Base-by-base conservation (phyloP, 2,113 vertebrate species). In the Myotis lucifugus region DNA sequence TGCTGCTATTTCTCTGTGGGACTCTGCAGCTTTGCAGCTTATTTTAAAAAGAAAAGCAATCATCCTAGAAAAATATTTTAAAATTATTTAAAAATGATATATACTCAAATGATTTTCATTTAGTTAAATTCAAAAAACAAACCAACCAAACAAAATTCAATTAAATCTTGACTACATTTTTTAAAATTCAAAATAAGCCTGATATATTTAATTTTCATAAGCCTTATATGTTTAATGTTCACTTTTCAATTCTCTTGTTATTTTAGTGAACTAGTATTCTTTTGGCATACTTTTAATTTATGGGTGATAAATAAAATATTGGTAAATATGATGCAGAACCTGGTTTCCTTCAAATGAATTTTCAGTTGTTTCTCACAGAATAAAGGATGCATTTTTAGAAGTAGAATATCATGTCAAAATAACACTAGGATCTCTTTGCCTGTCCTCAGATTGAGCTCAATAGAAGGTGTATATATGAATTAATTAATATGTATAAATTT, bases 41-140 rank as follows among this genome's bases (percentile, higher is more conserved):
- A 97, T 98, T 98, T 98, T 91, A 91, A 97, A 97, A 98, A 97
- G 97, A 97, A 98, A 98, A 97, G 0, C 96, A 96, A 97, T 95
- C 37, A 25, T 94, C 56, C 59, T 97, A 46, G 93, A 97, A 97
- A 97, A 97, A 92, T 91, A 97, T 96, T 97, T 97, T 96, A 81
- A 95, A 97, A 95, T 95, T 77, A 95, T 84, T 94, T 95, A 96
- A 88, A 95, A 96, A 97, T 77, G 85, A 93, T 66, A 95, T 94
- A 92, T 96, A 48, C 61, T 48, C 93, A 96, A 98, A 97, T 98
- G 93, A 97, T 96, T 97, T 85, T 95, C 92, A 96, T 95, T 97
- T 97, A 97, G 96, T 27, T 95, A 66, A 88, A 77, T 91, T 86
- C 54, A 4, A 72, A 78, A 95, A 69, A 48, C 13, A 69, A 27